Conservation (phyloP, 2,888 invertebrate genomes). For the Leptopilina drosophilae region DNA sequence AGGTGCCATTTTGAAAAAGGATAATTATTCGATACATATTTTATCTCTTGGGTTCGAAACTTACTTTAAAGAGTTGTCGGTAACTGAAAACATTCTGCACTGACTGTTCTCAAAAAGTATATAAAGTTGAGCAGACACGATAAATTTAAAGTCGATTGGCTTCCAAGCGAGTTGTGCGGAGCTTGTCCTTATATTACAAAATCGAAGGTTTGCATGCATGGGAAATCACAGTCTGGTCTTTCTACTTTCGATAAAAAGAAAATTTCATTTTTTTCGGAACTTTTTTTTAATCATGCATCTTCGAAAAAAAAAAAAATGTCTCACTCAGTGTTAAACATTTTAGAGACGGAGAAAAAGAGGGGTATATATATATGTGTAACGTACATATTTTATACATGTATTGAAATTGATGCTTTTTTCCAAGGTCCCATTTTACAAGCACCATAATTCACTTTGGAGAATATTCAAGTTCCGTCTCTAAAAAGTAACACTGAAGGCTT, state of each 20-base stretch:
- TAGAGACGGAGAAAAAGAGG: background rate
- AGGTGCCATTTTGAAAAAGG: constrained; percentile 17
- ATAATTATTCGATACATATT: constrained; percentile 32
- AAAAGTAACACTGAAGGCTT: background rate
- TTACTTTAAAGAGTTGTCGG: constrained; percentile 17
- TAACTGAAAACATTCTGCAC: constrained; percentile 15
- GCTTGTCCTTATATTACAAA: constrained; percentile 14
- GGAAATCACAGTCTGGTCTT: constrained; percentile 17
- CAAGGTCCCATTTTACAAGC: constrained; percentile 24
- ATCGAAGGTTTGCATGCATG: constrained; percentile 17
- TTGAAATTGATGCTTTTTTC: constrained; percentile 20
- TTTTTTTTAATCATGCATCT: background rate
- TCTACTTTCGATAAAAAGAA: constrained; percentile 14
- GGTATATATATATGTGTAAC: background rate
- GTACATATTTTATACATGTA: background rate
- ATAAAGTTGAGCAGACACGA: constrained; percentile 1
- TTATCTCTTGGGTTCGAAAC: constrained; percentile 2
- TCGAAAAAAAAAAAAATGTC: background rate
- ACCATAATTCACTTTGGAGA: constrained; percentile 3
- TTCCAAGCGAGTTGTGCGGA: constrained; percentile 17
- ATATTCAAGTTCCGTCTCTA: constrained; percentile 4
- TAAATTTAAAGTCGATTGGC: constrained; percentile 17
- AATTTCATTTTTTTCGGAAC: background rate
- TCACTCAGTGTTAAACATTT: background rate
- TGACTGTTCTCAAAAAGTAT: constrained; percentile 21